These are phyloP conservation scores for Marmota monax DNA, from an alignment of 2,113 vertebrate species.

Conservation along the genomic window DNA sequence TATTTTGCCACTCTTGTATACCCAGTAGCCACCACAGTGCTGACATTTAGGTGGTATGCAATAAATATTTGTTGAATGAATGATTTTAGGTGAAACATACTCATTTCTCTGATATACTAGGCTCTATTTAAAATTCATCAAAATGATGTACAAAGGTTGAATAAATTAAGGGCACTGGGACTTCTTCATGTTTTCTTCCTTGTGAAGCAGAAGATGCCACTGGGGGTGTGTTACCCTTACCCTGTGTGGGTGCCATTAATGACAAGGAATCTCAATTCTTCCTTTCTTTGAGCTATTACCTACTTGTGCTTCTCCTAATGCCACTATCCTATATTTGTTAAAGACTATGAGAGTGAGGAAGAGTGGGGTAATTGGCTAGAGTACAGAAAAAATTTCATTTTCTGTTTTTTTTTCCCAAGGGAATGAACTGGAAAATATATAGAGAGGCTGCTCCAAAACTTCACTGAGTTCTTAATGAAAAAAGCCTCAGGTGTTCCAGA, in stretches of 20 bases:
- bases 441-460: constrained; percentile 29
- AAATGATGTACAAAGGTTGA: neutral
- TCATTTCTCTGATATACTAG: neutral
- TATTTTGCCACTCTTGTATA: neutral
- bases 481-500: constrained; percentile 60
- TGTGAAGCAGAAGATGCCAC: neutral
- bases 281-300: neutral
- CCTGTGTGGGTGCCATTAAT: neutral
- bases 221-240: neutral
- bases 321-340: neutral
- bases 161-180: neutral
- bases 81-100: neutral
- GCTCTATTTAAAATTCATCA: neutral
- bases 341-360: neutral
- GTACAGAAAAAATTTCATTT: neutral
- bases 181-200: neutral
- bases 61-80: constrained; percentile 18
- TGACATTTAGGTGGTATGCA: neutral
- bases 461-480: constrained; percentile 50
- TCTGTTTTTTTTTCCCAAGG: neutral
- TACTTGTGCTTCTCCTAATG: neutral
- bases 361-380: neutral
- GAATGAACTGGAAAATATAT: constrained; percentile 55
- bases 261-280: neutral
- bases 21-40: neutral